Evolutionary conservation across 2,888 invertebrate genomes (phyloP).

Genomic region (Acleris emargana): DNA sequence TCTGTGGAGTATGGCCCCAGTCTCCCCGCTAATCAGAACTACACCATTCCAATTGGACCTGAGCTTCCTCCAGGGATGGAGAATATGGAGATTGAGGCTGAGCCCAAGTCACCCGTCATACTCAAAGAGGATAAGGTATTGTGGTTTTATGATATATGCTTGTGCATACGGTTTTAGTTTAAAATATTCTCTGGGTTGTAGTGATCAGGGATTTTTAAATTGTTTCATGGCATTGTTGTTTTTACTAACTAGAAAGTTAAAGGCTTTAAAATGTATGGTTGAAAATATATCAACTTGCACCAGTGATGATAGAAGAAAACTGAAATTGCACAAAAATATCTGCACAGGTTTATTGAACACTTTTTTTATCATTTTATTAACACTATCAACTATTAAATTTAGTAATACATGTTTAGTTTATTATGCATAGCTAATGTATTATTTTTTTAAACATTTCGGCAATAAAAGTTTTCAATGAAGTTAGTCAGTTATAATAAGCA

Average conservation of each 20-base stretch:
- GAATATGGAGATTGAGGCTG: slow-evolving; percentile 41
- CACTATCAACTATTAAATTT: too few species aligned
- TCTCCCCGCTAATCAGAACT: slow-evolving; percentile 64
- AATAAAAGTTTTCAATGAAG: slow-evolving; percentile 44
- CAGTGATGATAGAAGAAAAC: slow-evolving; percentile 64
- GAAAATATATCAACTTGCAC: slow-evolving; percentile 4
- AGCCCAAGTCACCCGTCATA: slow-evolving; percentile 45
- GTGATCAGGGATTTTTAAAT: slow-evolving; percentile 8
- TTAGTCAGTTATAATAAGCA: slow-evolving; percentile 56
- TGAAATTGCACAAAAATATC: slow-evolving; percentile 59
- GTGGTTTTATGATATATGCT: not conserved
- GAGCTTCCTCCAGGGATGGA: slow-evolving; percentile 61
- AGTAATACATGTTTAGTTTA: too few species aligned
- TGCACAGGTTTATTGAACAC: slow-evolving; percentile 47
- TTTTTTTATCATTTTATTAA: not conserved
- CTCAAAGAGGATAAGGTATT: slow-evolving; percentile 21
- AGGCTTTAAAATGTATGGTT: too few species aligned
- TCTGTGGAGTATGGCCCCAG: slow-evolving; percentile 63
- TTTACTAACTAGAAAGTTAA: too few species aligned
- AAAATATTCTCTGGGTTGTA: not conserved
- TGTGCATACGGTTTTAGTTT: not conserved
- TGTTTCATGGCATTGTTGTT: not conserved
- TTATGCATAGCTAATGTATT: too few species aligned
- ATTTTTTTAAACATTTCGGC: too few species aligned
- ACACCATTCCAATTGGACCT: slow-evolving; percentile 69